Percentiles rank a stretch among this genome's conserved stretches.
Evolutionary conservation across 2,797 vertebrate genomes (phyloP).

Genomic region (Peromyscus attwateri): DNA sequence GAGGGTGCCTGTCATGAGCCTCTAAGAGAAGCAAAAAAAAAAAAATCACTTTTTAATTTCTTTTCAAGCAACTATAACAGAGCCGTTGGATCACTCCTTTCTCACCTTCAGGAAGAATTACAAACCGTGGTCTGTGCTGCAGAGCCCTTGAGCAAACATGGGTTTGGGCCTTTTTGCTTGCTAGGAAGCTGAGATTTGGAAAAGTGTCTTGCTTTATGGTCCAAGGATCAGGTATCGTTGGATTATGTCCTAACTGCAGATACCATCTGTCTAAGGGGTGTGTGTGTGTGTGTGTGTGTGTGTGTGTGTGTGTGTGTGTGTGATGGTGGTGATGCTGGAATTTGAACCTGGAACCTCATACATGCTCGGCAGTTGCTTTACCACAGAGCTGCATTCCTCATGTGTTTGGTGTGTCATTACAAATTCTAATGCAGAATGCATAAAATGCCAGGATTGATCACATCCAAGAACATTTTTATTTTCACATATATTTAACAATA

Average conservation of each 20-base stretch:
- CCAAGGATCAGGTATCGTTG: background rate
- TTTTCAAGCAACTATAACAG: background rate
- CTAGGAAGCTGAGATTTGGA: constrained; percentile 2
- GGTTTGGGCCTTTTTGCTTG: background rate
- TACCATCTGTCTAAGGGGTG: background rate
- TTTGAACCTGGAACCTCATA: background rate
- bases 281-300: background rate
- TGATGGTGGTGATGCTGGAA: background rate
- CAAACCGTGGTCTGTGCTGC: background rate
- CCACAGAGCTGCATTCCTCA: background rate
- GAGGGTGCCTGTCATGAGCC: background rate
- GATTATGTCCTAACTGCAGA: background rate
- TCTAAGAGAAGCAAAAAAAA: constrained; percentile 22
- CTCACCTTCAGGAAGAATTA: background rate
- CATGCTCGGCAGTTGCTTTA: background rate
- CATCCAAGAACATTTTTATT: background rate
- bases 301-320: background rate
- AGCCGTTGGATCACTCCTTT: background rate
- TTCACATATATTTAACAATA: background rate
- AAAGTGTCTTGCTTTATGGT: background rate
- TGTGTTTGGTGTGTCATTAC: background rate
- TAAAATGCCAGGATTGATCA: constrained; percentile 9
- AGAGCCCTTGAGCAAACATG: background rate
- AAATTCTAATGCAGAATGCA: background rate
- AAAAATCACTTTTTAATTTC: constrained; percentile 20